Evolutionary conservation across 2,888 invertebrate genomes (phyloP), one percentile per base, ranked within the genome.

Genomic region (Sinohyriopsis cumingii): DNA sequence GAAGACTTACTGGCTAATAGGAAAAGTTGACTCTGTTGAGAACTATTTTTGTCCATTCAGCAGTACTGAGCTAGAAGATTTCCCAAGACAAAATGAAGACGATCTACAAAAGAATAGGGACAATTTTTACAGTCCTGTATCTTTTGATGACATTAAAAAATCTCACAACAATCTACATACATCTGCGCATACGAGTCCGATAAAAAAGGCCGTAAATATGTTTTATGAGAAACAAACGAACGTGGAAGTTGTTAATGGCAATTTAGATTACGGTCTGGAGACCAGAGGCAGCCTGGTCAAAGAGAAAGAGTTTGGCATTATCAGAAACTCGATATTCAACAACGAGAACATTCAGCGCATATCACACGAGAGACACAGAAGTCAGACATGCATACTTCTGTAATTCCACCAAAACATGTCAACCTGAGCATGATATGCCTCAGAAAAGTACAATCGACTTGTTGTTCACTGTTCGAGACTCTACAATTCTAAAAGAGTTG

Each of bases 1-100:
- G 84, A 77, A 80, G 63, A 86, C 86, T 0, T 86, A 84, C 69
- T 85, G 85, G 84, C 66, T 86, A 55, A 67, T 75, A 24, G 79
- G 81, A 9, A 69, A 70, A 28, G 73, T 64, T 9, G 72, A 73
- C 2, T 68, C 66, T 5, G 73, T 75, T 19, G 53, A 67, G 62
- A 71, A 71, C 15, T 65, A 57, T 22, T 60, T 71, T 5, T 84
- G 82, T 78, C 84, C 84, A 0, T 81, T 83, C 59, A 71, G 76
- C 7, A 70, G 80, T 53, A 74, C 80, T 24, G 75, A 82, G 53
- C 73, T 81, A 53, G 81, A 80, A 45, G 82, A 83, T 64, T 69
- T 82, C 4, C 65, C 73, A 15, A 77, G 76, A 28, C 60, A 65
- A 22, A 33, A n/a, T 25, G 67, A 64, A 25, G 54, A 33, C 28